Conservation (phyloP, 2,888 invertebrate genomes). For the Morpho helenor region DNA sequence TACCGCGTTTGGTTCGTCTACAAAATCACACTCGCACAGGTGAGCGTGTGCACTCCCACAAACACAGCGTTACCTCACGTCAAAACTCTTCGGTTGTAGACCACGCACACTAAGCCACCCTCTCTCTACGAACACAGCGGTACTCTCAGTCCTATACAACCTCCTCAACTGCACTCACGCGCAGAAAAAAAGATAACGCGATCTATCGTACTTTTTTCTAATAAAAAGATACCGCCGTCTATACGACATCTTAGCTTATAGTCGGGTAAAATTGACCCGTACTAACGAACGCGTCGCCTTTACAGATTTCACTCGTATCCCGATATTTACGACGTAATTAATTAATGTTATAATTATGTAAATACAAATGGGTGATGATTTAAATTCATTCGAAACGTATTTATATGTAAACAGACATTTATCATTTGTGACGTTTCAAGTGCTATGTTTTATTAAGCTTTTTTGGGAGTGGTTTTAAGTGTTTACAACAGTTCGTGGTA, state of each 20-base stretch:
- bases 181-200: conserved; percentile 76
- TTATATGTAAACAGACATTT: conserved; percentile 73
- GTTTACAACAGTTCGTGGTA: conserved; percentile 41
- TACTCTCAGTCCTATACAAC: conserved; percentile 76
- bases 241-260: conserved; percentile 59
- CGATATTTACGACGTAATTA: conserved; percentile 73
- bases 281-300: conserved; percentile 61
- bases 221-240: conserved; percentile 59
- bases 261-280: conserved; percentile 65
- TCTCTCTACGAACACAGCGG: conserved; percentile 67
- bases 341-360: conserved; percentile 76
- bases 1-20: conserved; percentile 18
- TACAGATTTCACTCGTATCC: conserved; percentile 50
- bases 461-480: conserved; percentile 46
- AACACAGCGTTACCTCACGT: conserved; percentile 45
- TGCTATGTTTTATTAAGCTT: conserved; percentile 48
- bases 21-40: conserved; percentile 36
- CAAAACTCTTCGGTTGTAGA: conserved; percentile 46
- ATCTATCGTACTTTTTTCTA: conserved; percentile 76
- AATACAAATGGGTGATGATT: conserved; percentile 73
- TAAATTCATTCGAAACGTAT: conserved; percentile 67
- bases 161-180: conserved; percentile 78
- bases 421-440: conserved; percentile 67
- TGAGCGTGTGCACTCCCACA: conserved; percentile 72
- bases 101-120: conserved; percentile 60